Conservation (phyloP, 2,888 invertebrate species). For the Agriopis leucophaearia region DNA sequence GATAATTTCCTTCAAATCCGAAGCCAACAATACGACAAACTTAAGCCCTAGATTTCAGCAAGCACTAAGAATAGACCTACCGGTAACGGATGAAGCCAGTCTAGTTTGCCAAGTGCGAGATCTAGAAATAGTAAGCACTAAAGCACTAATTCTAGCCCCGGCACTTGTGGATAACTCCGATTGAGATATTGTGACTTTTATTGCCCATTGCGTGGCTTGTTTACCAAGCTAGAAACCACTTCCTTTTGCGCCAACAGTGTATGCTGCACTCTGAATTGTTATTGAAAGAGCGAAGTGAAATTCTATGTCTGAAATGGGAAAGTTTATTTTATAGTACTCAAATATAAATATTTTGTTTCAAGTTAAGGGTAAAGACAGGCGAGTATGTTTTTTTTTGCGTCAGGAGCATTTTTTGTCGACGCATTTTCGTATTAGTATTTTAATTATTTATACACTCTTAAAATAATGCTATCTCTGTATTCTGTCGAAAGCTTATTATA, state of each 20-base stretch:
- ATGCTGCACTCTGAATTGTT: constrained; percentile 7
- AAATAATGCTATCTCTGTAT: no score
- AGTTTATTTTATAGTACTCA: constrained; percentile 5
- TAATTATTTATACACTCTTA: no score
- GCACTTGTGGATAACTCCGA: constrained; percentile 30
- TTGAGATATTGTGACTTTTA: constrained; percentile 48
- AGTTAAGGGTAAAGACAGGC: background rate
- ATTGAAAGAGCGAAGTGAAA: constrained; percentile 14
- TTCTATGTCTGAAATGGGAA: constrained; percentile 15
- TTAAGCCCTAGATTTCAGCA: constrained; percentile 40
- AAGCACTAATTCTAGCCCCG: constrained; percentile 37
- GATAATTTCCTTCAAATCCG: background rate
- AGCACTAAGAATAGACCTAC: constrained; percentile 41
- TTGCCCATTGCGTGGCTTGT: constrained; percentile 46
- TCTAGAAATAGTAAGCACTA: constrained; percentile 46
- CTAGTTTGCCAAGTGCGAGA: constrained; percentile 38
- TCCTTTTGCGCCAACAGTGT: constrained; percentile 24
- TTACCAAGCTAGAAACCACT: constrained; percentile 34
- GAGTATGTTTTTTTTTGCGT: background rate
- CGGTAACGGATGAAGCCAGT: constrained; percentile 45
- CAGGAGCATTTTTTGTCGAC: no score
- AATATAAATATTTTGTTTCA: constrained; percentile 6
- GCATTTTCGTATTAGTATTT: no score
- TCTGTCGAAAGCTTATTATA: no score
- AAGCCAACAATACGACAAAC: constrained; percentile 10